Evolutionary conservation across 2,888 invertebrate species (phyloP).

Genomic region (Scaeva pyrastri): DNA sequence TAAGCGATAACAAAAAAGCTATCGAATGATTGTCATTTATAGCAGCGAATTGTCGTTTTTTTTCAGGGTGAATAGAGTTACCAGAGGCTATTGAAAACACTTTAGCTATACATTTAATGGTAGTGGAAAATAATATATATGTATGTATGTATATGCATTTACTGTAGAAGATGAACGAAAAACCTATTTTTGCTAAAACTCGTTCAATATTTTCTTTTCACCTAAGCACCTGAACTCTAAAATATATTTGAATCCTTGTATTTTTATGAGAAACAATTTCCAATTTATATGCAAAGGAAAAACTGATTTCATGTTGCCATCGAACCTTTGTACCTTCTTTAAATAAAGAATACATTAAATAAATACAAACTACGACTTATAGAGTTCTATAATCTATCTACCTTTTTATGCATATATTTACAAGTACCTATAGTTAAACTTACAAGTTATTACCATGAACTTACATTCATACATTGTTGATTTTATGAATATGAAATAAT

Average conservation of each 20-base stretch:
- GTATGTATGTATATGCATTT: no score
- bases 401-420: not conserved
- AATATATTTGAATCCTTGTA: not conserved
- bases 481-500: conserved; percentile 13
- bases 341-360: not conserved
- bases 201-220: no score
- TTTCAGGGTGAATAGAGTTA: no score
- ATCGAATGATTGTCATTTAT: no score
- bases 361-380: not conserved
- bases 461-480: not conserved
- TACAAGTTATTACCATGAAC: not conserved
- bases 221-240: no score
- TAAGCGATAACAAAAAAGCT: no score
- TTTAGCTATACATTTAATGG: no score
- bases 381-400: not conserved
- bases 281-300: conserved; percentile 2
- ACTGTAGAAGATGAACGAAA: no score
- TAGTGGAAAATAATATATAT: no score
- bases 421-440: not conserved
- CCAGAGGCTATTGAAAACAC: no score
- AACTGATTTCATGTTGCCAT: not conserved
- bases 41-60: no score
- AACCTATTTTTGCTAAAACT: no score
- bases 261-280: not conserved
- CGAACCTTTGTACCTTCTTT: not conserved